phyloP scores from a whole-genome alignment of 1,140 invertebrate genomes.

The Drosophila fuyamai region DNA sequence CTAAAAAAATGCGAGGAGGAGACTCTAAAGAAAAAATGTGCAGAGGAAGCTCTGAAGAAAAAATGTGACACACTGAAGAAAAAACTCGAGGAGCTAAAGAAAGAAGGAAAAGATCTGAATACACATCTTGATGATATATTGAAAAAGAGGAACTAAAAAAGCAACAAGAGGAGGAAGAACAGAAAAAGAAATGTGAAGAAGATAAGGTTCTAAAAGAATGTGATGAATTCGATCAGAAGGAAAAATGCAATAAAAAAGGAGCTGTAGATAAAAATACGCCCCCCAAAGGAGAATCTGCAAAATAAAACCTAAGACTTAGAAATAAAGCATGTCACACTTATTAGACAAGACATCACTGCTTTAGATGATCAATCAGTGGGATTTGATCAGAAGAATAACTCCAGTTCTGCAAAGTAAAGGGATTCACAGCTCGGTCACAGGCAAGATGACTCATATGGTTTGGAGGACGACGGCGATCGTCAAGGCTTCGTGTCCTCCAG shows the following conservation, averaged over 20 bases:
- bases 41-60: neutral
- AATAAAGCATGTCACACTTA: no score
- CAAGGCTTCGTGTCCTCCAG: conserved; percentile 1
- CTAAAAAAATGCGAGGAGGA: neutral
- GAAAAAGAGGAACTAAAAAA: neutral
- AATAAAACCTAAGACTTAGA: neutral
- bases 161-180: neutral
- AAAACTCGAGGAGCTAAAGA: neutral
- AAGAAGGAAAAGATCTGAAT: neutral
- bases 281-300: neutral
- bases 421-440: no score
- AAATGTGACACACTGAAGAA: neutral
- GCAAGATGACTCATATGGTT: neutral
- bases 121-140: neutral
- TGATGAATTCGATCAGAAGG: neutral
- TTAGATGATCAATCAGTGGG: no score
- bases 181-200: neutral
- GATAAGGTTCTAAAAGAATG: neutral
- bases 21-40: neutral
- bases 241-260: neutral
- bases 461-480: conserved; percentile 1
- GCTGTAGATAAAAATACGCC: neutral
- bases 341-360: no score
- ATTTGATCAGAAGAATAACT: neutral
- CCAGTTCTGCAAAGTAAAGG: neutral